These are phyloP conservation scores for Heteromormyrus szaboi DNA, from an alignment of 2,797 vertebrate species.

Conservation along the genomic window DNA sequence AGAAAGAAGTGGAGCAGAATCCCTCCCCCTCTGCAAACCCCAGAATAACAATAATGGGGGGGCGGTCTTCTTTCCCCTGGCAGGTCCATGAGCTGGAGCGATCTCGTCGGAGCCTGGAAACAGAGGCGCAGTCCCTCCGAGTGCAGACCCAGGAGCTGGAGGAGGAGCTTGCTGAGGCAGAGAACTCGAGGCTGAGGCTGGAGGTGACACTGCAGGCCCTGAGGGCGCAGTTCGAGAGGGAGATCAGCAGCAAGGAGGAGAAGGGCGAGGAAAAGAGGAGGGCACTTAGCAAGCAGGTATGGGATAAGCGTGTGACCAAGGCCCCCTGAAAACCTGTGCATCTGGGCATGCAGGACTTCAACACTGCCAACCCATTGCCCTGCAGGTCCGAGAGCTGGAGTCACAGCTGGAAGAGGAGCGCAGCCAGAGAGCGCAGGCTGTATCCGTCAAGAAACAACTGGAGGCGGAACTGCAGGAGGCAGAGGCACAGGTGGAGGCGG, in stretches of 20 bases:
- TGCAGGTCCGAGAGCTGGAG: slow-evolving; percentile 77
- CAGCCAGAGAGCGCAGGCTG: slow-evolving; percentile 72
- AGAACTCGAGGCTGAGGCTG: slow-evolving; percentile 79
- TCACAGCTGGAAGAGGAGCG: slow-evolving; percentile 79
- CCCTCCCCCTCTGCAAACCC: not conserved
- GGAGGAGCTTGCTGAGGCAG: slow-evolving; percentile 76
- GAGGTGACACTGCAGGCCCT: slow-evolving; percentile 86
- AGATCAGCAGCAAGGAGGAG: slow-evolving; percentile 76
- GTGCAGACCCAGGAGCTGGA: slow-evolving; percentile 82
- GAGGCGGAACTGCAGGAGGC: slow-evolving; percentile 79
- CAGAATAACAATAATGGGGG: not conserved
- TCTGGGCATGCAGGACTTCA: not conserved
- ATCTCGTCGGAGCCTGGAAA: slow-evolving; percentile 67
- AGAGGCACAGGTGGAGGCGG: slow-evolving; percentile 64
- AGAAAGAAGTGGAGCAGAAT: not conserved
- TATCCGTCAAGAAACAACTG: slow-evolving; percentile 73
- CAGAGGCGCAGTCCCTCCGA: slow-evolving; percentile 70
- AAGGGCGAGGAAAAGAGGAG: slow-evolving; percentile 83
- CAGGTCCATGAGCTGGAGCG: slow-evolving; percentile 88
- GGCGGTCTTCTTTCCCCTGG: not conserved
- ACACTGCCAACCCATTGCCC: not conserved
- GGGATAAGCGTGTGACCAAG: not conserved
- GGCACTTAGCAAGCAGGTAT: slow-evolving; percentile 81
- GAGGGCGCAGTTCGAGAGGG: slow-evolving; percentile 84
- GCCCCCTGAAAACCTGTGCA: not conserved